Evolutionary conservation across 2,888 invertebrate genomes (phyloP).

Genomic region (Thereva nobilitata): DNA sequence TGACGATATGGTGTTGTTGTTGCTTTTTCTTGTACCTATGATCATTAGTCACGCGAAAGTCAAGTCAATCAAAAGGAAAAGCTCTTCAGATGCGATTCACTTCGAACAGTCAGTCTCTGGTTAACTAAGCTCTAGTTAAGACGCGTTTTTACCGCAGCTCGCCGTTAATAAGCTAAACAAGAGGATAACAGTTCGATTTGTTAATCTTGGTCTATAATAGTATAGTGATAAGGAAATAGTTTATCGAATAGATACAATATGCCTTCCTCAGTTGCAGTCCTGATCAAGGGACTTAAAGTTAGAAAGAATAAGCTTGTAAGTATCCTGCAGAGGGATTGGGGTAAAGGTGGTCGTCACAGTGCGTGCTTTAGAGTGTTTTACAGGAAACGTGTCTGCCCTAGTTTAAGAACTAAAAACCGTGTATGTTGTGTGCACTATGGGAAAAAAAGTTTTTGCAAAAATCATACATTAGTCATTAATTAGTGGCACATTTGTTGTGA

Average conservation of each 20-base stretch:
- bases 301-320: slow-evolving; percentile 37
- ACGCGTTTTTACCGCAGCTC: not conserved
- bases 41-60: slow-evolving; percentile 28
- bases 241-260: slow-evolving; percentile 7
- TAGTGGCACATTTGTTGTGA: too few species aligned
- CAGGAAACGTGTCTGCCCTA: too few species aligned
- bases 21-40: not conserved
- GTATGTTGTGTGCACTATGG: too few species aligned
- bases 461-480: too few species aligned
- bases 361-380: too few species aligned
- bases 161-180: not conserved
- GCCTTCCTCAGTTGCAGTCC: slow-evolving; percentile 39
- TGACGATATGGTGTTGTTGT: too few species aligned
- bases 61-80: slow-evolving; percentile 14
- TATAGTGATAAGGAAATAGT: not conserved
- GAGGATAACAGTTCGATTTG: too few species aligned
- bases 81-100: not conserved
- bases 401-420: too few species aligned
- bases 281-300: slow-evolving; percentile 38
- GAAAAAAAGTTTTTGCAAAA: too few species aligned
- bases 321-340: not conserved
- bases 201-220: too few species aligned
- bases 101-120: slow-evolving; percentile 14
- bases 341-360: not conserved
- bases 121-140: slow-evolving; percentile 20